A percentile compares a stretch with the other conserved stretches of the same genome.
phyloP scores from a whole-genome alignment of 2,113 vertebrate genomes.

The Channa maculata region DNA sequence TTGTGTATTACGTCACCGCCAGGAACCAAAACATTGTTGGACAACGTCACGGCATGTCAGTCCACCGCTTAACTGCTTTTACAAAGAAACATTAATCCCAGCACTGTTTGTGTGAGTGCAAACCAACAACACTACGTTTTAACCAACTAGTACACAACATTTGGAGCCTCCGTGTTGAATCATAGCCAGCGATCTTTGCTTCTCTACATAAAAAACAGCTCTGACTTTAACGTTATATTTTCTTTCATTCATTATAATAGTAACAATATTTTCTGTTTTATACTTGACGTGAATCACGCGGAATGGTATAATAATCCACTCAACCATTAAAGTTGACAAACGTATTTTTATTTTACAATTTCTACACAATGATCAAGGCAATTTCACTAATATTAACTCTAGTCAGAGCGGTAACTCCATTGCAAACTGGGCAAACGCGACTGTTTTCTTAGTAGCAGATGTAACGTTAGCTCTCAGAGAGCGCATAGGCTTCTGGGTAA shows the following conservation, averaged over 20 bases:
- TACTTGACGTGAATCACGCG: constrained; percentile 16
- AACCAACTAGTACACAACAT: not conserved
- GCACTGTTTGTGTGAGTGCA: fast-evolving
- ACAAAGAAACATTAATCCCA: not conserved
- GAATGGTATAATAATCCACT: too few species aligned
- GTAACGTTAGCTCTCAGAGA: constrained; percentile 3
- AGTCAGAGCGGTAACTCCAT: not conserved
- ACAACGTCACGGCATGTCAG: constrained; percentile 76
- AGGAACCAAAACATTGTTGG: constrained; percentile 90
- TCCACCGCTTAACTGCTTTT: constrained; percentile 21
- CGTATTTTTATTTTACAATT: not conserved
- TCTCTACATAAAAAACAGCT: too few species aligned
- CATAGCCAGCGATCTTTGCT: not conserved
- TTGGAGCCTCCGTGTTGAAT: fast-evolving
- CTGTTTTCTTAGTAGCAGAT: constrained; percentile 42
- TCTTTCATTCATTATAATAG: constrained; percentile 30
- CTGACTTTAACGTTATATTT: not conserved
- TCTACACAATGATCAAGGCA: too few species aligned
- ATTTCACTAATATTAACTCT: not conserved
- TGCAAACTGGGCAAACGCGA: not conserved
- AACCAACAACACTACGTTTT: not conserved
- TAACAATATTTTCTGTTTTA: not conserved
- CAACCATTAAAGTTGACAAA: not conserved
- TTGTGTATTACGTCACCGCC: constrained; percentile 88
- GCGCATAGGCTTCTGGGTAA: constrained; percentile 82